Evolutionary conservation across 2,888 invertebrate species (phyloP), one percentile per base, ranked within the genome.

Genomic region (Rhagonycha fulva): DNA sequence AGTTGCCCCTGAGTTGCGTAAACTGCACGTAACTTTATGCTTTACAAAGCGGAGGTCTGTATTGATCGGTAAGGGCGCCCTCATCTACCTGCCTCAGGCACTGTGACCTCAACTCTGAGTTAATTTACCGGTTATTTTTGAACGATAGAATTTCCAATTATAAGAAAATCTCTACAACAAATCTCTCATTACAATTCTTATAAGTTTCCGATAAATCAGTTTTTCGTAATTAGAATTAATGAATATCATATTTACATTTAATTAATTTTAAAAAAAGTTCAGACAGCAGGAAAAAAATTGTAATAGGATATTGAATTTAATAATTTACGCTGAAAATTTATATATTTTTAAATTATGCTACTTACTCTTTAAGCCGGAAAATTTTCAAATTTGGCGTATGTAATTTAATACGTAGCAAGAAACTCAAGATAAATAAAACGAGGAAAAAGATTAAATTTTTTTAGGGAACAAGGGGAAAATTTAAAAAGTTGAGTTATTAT

Each of bases 71-170:
- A 70, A 79, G 75, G 80, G 80, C 75, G 77, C 81, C 80, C 82
- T 79, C 79, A 80, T 81, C 79, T 79, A 81, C 82, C 82, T 83
- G 83, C 83, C 82, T 82, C 81, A 80, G 80, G 81, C 82, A 79
- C 80, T 81, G 78, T 82, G 83, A 83, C 83, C 83, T 82, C 82
- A 76, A 79, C 79, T 78, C 74, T 72, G 74, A 79, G 80, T 81
- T 82, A 82, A 83, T 82, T 83, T 82, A 79, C 68, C 77, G 77
- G 71, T 77, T 82, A 82, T 82, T 82, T 82, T 82, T 79, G 77
- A 78, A 60, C 78, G 77, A 80, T 82, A 79, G 76, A 81, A 78
- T 81, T 82, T 81, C 82, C 81, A 83, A 83, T 82, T 82, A 82
- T 77, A 76, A 74, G 77, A 77, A 77, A 80, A 78, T 60, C 71